These are phyloP conservation scores for Endomychus coccineus DNA, from an alignment of 2,888 invertebrate species.

Conservation along the genomic window DNA sequence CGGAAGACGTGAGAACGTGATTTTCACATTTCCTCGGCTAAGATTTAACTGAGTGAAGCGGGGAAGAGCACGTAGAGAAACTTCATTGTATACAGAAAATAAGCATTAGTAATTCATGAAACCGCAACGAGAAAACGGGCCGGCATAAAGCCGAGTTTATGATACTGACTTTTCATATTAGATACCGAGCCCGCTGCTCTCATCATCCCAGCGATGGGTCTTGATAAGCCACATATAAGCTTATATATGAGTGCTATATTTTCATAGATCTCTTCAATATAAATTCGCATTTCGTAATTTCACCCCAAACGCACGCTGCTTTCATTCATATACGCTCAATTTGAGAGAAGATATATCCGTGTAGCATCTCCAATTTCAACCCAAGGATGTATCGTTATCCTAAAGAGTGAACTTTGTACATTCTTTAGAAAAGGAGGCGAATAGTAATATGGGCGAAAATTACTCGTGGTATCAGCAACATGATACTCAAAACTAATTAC, in stretches of 20 bases:
- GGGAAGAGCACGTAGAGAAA: constrained; percentile 21
- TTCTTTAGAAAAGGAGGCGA: too few species aligned
- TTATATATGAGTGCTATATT: constrained; percentile 19
- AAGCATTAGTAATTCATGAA: constrained; percentile 37
- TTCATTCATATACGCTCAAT: background rate
- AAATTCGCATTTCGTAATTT: too few species aligned
- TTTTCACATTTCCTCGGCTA: constrained; percentile 1
- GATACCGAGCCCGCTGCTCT: constrained; percentile 13
- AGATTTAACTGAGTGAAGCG: too few species aligned
- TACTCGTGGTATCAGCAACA: too few species aligned
- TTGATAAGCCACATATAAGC: constrained; percentile 22
- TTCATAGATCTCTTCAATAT: too few species aligned
- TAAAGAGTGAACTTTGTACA: too few species aligned
- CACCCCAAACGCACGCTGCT: background rate
- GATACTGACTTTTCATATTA: constrained; percentile 26
- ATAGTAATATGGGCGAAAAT: too few species aligned
- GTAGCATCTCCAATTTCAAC: too few species aligned
- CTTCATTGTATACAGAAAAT: constrained; percentile 32
- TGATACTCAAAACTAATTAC: too few species aligned
- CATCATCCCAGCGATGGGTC: constrained; percentile 22
- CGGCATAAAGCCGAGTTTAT: constrained; percentile 28
- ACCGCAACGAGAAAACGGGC: constrained; percentile 16
- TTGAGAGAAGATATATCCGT: background rate
- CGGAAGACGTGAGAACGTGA: too few species aligned
- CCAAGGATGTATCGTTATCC: too few species aligned